phyloP scores from a whole-genome alignment of 2,888 invertebrate genomes.

The Cynaeus angustus region DNA sequence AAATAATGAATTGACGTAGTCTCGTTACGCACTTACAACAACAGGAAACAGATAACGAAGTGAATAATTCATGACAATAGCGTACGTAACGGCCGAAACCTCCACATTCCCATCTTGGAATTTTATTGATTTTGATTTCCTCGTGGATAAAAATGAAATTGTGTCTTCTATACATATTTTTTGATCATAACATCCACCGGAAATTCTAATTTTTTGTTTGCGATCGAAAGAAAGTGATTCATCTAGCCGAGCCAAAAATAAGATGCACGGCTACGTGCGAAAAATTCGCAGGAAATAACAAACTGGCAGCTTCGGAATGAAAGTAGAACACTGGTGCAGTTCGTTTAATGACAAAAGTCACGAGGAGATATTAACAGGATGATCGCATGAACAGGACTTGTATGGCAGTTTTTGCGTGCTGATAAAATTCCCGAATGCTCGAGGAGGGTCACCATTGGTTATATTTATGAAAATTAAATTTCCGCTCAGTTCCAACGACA shows the following conservation, averaged over 20 bases:
- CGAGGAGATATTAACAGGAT: not conserved
- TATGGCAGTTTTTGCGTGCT: no score
- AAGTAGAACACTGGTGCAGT: constrained; percentile 5
- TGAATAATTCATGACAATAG: constrained; percentile 29
- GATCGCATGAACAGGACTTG: not conserved
- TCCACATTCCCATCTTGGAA: not conserved
- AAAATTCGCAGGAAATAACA: constrained; percentile 18
- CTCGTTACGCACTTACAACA: constrained; percentile 35
- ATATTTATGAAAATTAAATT: constrained; percentile 10
- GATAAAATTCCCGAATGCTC: no score
- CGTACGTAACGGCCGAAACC: constrained; percentile 20
- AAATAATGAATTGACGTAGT: constrained; percentile 40
- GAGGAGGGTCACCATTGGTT: not conserved
- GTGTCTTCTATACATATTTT: not conserved
- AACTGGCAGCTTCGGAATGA: constrained; percentile 4
- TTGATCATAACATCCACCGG: constrained; percentile 3
- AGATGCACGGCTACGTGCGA: constrained; percentile 5
- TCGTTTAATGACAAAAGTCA: constrained; percentile 3
- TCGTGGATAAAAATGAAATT: constrained; percentile 1
- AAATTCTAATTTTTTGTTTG: constrained; percentile 7
- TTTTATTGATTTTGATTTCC: not conserved
- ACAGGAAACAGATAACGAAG: constrained; percentile 36
- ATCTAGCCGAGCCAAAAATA: constrained; percentile 8
- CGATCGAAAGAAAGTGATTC: constrained; percentile 8
- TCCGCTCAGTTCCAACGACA: not conserved